phyloP scores from a whole-genome alignment of 2,888 invertebrate genomes.

The Girardia tigrina region DNA sequence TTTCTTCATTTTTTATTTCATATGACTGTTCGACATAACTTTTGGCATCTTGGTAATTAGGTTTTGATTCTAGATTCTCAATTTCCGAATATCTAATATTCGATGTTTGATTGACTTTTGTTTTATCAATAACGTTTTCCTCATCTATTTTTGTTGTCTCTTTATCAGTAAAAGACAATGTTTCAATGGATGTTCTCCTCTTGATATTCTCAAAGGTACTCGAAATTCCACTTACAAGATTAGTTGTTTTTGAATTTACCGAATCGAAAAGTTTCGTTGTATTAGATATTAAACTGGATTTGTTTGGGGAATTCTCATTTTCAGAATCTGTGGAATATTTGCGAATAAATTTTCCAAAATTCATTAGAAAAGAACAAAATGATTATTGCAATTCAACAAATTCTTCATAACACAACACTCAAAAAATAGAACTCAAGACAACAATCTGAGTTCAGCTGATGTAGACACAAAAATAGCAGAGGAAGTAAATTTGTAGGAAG shows the following conservation, averaged over 20 bases:
- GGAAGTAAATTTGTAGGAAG: too few relatives aligned
- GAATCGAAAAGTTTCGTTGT: conserved; percentile 29
- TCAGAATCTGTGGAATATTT: conserved; percentile 2
- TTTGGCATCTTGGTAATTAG: not conserved
- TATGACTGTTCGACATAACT: conserved; percentile 2
- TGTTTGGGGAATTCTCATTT: conserved; percentile 6
- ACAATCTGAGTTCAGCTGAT: not conserved
- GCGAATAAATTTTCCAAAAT: not conserved
- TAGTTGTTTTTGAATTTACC: conserved; percentile 28
- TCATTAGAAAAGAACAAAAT: not conserved
- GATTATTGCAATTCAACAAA: not conserved
- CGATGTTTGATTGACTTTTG: not conserved
- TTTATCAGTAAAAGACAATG: conserved; percentile 28
- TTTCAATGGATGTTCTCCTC: conserved; percentile 21
- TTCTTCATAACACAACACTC: not conserved
- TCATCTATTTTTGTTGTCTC: conserved; percentile 15
- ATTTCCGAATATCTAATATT: not conserved
- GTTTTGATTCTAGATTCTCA: not conserved
- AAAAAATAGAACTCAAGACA: not conserved
- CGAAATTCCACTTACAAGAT: conserved; percentile 21
- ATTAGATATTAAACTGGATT: conserved; percentile 24
- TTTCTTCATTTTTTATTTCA: not conserved
- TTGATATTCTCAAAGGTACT: conserved; percentile 32
- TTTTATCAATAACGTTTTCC: not conserved
- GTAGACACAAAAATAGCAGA: not conserved